A percentile compares a stretch with the other conserved stretches of the same genome.
These are phyloP conservation scores for Sturnus vulgaris DNA, from an alignment of 2,113 vertebrate species.

Conservation along the genomic window DNA sequence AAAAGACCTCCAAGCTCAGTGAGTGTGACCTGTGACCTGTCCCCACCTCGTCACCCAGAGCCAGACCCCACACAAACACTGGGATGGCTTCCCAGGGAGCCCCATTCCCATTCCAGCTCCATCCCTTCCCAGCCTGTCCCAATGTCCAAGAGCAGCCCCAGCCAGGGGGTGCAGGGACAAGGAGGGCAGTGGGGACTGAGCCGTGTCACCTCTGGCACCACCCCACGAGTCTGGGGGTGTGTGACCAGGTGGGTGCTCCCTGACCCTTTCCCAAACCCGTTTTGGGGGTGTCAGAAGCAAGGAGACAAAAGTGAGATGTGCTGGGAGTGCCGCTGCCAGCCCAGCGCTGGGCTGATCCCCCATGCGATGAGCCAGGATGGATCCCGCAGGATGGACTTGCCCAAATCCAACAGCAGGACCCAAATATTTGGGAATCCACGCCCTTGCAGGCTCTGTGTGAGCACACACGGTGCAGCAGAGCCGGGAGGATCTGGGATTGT, in stretches of 20 bases:
- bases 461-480: neutral
- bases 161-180: neutral
- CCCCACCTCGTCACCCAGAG: neutral
- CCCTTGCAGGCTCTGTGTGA: neutral
- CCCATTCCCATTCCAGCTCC: neutral
- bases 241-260: accelerated
- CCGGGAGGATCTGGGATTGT: neutral
- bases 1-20: neutral
- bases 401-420: neutral
- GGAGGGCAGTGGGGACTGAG: accelerated
- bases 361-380: neutral
- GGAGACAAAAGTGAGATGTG: neutral
- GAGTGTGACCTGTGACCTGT: neutral
- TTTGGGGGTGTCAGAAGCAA: neutral
- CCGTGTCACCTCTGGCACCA: neutral
- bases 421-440: neutral
- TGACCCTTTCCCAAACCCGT: neutral
- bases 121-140: neutral
- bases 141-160: accelerated
- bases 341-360: accelerated
- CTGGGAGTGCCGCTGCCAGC: neutral
- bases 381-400: neutral
- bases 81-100: neutral
- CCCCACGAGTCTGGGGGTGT: neutral
- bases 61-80: neutral